A percentile compares a stretch with the other conserved stretches of the same genome.
phyloP scores from a whole-genome alignment of 2,888 invertebrate genomes.

The Bhutanitis thaidina region DNA sequence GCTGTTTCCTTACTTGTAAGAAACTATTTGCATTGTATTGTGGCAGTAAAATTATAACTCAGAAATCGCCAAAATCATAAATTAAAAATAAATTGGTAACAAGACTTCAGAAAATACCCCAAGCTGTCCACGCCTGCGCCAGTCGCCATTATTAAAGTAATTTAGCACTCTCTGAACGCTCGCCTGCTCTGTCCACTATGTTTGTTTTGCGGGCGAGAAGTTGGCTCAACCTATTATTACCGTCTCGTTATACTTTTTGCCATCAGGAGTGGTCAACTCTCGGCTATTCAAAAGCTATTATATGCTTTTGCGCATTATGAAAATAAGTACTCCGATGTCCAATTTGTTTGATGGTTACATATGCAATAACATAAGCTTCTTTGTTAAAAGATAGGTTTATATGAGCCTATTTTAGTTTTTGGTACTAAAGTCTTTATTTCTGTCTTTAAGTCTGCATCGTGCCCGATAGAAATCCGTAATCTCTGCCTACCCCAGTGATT shows the following conservation, averaged over 20 bases:
- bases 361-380: neutral
- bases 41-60: neutral
- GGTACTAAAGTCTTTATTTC: no score
- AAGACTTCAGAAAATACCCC: constrained; percentile 4
- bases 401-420: no score
- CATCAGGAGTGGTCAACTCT: constrained; percentile 50
- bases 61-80: constrained; percentile 14
- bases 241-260: constrained; percentile 70
- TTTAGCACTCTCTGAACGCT: constrained; percentile 60
- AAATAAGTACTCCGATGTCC: constrained; percentile 5
- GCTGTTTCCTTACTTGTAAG: no score
- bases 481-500: no score
- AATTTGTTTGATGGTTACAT: constrained; percentile 5
- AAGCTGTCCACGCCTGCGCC: constrained; percentile 13
- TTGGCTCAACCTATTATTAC: constrained; percentile 74
- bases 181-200: constrained; percentile 61
- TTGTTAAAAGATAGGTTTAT: constrained; percentile 3
- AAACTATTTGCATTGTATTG: no score
- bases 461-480: no score
- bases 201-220: constrained; percentile 80
- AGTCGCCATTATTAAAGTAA: constrained; percentile 57
- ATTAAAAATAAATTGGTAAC: constrained; percentile 16
- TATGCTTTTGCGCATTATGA: constrained; percentile 18
- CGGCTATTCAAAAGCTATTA: constrained; percentile 26
- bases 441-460: no score